A percentile compares a stretch with the other conserved stretches of the same genome.
phyloP scores from a whole-genome alignment of 1,140 invertebrate genomes.

The Doryteuthis pealeii region DNA sequence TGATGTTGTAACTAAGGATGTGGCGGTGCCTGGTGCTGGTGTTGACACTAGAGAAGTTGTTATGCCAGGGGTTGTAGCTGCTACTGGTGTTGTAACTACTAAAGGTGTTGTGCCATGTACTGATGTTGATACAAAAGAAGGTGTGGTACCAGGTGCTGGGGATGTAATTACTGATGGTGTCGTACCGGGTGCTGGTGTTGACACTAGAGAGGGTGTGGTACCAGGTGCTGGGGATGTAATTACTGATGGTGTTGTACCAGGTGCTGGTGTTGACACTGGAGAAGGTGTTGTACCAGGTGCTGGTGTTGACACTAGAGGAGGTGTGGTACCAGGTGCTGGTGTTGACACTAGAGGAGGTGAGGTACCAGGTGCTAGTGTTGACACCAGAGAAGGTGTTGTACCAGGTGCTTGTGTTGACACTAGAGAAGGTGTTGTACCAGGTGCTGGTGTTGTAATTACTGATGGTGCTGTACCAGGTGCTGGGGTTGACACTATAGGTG shows the following conservation, averaged over 20 bases:
- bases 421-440: background rate
- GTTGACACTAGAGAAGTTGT: background rate
- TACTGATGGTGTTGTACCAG: conserved; percentile 16
- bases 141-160: background rate
- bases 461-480: background rate
- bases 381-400: background rate
- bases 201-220: conserved; percentile 16
- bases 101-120: background rate
- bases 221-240: conserved; percentile 13
- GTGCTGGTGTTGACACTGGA: background rate
- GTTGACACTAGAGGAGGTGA: background rate
- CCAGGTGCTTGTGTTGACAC: background rate
- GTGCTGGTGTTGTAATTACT: background rate
- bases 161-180: background rate
- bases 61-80: background rate
- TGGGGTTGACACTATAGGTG: background rate
- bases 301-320: background rate
- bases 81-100: background rate
- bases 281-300: background rate
- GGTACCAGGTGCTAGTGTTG: background rate
- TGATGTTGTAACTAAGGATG: background rate
- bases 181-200: conserved; percentile 9
- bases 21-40: background rate
- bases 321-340: background rate
- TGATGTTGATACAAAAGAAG: background rate